Conservation (phyloP, 2,113 vertebrate species). For the Damaliscus lunatus region DNA sequence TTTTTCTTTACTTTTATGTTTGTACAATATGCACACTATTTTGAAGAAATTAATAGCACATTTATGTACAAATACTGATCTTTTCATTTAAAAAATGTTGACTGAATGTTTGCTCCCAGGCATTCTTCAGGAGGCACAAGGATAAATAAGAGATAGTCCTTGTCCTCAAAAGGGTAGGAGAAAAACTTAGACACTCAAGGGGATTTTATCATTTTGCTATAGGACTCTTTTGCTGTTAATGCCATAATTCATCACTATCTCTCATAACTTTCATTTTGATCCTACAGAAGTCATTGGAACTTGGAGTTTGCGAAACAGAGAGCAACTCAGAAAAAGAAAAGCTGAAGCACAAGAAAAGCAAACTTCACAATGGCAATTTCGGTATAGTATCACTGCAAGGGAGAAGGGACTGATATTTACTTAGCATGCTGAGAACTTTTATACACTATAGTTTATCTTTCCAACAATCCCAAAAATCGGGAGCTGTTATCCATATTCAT, state of each 20-base stretch:
- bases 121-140: neutral
- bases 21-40: neutral
- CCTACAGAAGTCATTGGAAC: conserved; percentile 70
- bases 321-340: conserved; percentile 90
- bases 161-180: neutral
- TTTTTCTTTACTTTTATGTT: conserved; percentile 1
- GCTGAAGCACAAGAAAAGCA: conserved; percentile 89
- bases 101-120: neutral
- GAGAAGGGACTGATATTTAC: neutral
- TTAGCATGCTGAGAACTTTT: neutral
- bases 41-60: neutral
- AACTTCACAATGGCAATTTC: conserved; percentile 86
- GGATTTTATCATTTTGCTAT: neutral
- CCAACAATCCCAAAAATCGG: neutral
- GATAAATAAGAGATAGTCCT: neutral
- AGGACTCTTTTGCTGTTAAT: neutral
- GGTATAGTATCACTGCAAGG: conserved; percentile 82
- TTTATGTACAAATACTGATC: neutral
- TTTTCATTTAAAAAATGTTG: neutral
- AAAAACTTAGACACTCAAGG: neutral
- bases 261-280: conserved; percentile 33
- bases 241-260: neutral
- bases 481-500: neutral
- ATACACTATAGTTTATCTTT: neutral
- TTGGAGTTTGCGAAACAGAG: conserved; percentile 86